Conservation (phyloP, 2,888 invertebrate genomes). For the Camponotus fellah region DNA sequence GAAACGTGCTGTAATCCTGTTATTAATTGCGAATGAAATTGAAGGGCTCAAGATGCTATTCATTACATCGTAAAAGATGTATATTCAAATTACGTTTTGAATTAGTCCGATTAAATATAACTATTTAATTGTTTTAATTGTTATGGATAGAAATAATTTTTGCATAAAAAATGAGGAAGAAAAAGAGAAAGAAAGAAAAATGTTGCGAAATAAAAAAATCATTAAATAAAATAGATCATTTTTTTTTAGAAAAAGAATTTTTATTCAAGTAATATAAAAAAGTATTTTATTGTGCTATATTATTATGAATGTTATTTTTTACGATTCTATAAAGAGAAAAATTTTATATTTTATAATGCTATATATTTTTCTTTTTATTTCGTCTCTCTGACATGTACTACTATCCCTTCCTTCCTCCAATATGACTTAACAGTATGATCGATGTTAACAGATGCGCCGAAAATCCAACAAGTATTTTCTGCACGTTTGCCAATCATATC, state of each 20-base stretch:
- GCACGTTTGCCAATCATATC: background rate
- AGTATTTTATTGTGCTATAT: background rate
- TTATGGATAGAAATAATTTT: background rate
- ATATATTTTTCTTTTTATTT: background rate
- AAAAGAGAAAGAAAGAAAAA: background rate
- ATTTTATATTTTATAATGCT: background rate
- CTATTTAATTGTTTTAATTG: background rate
- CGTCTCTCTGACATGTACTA: background rate
- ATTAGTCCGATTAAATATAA: background rate
- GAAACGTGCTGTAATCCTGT: conserved; percentile 31
- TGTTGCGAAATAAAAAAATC: background rate
- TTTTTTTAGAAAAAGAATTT: background rate
- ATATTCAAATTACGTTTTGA: background rate
- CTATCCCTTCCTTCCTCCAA: background rate
- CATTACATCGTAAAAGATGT: background rate
- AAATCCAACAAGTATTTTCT: background rate
- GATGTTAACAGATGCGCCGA: background rate
- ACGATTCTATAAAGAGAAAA: background rate
- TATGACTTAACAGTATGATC: background rate
- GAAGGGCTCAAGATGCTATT: conserved; percentile 1
- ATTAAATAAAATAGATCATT: background rate
- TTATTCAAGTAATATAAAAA: background rate
- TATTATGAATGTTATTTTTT: background rate
- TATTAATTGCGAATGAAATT: conserved; percentile 17
- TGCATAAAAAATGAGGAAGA: background rate